Percentiles rank a stretch among this genome's conserved stretches.
Evolutionary conservation across 2,113 vertebrate species (phyloP).

Genomic region (Octodon degus): DNA sequence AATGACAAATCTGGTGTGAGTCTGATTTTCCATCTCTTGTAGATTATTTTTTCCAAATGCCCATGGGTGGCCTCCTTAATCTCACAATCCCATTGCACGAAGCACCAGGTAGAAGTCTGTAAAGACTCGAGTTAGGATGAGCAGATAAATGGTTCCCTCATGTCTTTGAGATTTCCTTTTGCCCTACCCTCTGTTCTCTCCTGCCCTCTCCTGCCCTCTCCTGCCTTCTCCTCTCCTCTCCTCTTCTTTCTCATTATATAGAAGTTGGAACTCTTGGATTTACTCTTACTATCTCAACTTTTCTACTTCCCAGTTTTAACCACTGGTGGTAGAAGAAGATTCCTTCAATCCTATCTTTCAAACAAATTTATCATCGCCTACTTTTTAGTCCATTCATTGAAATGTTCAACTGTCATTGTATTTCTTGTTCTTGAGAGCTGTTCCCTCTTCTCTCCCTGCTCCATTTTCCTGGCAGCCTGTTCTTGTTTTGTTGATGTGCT

Average conservation of each 20-base stretch:
- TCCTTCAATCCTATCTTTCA: background rate
- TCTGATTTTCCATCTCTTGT: background rate
- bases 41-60: background rate
- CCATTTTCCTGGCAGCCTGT: background rate
- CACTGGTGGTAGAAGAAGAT: background rate
- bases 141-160: background rate
- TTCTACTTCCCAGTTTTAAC: background rate
- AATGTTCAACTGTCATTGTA: background rate
- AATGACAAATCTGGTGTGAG: background rate
- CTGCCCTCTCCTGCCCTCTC: background rate
- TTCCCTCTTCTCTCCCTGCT: background rate
- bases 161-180: background rate
- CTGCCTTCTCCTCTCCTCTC: background rate
- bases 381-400: background rate
- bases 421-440: background rate
- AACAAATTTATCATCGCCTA: background rate
- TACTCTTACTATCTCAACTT: background rate
- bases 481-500: no score
- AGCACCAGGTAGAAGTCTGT: background rate
- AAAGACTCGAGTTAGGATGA: background rate
- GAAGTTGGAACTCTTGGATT: background rate
- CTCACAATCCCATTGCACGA: accelerated
- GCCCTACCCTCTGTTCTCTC: background rate
- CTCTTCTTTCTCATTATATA: background rate
- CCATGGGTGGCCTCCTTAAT: background rate